phyloP scores from a whole-genome alignment of 2,797 vertebrate species.

The Galaxias olidus region DNA sequence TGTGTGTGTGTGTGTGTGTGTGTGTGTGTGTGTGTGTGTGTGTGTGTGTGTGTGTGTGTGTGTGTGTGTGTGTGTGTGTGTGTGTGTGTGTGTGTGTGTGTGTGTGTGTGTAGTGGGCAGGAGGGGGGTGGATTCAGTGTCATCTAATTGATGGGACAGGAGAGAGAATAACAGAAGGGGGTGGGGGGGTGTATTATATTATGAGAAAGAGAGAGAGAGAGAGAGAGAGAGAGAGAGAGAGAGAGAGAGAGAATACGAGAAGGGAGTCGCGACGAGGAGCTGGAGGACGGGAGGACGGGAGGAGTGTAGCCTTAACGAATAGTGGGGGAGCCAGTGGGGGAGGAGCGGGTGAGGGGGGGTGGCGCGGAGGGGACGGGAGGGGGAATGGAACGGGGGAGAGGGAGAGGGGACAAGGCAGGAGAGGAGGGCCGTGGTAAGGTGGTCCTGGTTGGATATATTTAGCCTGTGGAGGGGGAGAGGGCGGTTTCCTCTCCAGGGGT shows the following conservation, averaged over 20 bases:
- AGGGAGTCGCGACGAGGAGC: constrained; percentile 4
- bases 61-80: neutral
- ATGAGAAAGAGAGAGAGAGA: neutral
- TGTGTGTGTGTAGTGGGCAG: neutral
- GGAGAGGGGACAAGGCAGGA: constrained; percentile 12
- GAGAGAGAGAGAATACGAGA: neutral
- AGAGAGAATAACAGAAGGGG: constrained; percentile 1
- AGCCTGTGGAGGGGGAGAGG: constrained; percentile 58
- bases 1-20: neutral
- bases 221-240: neutral
- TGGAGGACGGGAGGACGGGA: constrained; percentile 1
- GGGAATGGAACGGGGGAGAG: constrained; percentile 18
- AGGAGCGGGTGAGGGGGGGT: constrained; percentile 14
- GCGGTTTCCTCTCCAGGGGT: constrained; percentile 71
- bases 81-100: neutral
- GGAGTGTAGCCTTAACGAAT: too few species aligned
- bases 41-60: neutral
- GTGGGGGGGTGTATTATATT: neutral
- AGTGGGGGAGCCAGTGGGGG: neutral
- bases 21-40: neutral
- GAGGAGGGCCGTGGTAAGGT: constrained; percentile 50
- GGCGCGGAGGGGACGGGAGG: constrained; percentile 12
- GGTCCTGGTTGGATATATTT: constrained; percentile 72
- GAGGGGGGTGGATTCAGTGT: neutral
- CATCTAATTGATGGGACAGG: neutral